Base-by-base conservation (phyloP, 2,888 invertebrate species). In the Noctuana brunneofusca region DNA sequence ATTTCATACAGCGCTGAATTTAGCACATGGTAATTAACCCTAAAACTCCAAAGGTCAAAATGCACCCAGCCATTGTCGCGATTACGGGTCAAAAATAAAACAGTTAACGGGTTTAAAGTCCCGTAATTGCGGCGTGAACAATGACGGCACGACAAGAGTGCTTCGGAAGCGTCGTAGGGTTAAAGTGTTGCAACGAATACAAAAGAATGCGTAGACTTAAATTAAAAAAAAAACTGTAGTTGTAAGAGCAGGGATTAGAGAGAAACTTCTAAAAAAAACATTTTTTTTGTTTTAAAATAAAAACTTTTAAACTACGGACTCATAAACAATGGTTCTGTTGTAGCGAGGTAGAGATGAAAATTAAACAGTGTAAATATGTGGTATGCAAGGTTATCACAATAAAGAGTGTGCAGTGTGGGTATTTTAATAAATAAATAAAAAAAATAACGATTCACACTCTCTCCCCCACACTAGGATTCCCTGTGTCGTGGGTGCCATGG, bases 101-200 rank as follows among this genome's bases (percentile, higher is more conserved):
- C 46, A 30, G 46, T 59, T 52, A 43, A 58, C 43, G 43, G 46
- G 14, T 35, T 32, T 24, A 22, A 43, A 46, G 30, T 52, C 41
- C 53, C 43, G 59, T 53, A 59, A 59, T 59, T 59, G 53, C 32
- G 46, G 53, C 59, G 59, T 30, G 53, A 59, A 59, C 32, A 46
- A 46, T 43, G 32, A 14, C 24, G 35, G 16, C 18, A 43, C 2
- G 18, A 16, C 8, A 27, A 50, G 58, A 3, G 54, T 16, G 16
- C 54, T 53, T 32, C 38, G 20, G 43, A 43, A 46, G 46, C 43
- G 52, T 30, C 16, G 43, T 48, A 48, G 57, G 46, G 46, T 48
- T 48, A 57, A 57, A 57, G 18, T 57, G 43, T 57, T 57, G 32
- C 32, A 48, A 48, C 30, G 20, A 32, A 32, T 30, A 57, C 56